A percentile compares a stretch with the other conserved stretches of the same genome.
Evolutionary conservation across 2,113 vertebrate genomes (phyloP).

Genomic region (Uria aalge): DNA sequence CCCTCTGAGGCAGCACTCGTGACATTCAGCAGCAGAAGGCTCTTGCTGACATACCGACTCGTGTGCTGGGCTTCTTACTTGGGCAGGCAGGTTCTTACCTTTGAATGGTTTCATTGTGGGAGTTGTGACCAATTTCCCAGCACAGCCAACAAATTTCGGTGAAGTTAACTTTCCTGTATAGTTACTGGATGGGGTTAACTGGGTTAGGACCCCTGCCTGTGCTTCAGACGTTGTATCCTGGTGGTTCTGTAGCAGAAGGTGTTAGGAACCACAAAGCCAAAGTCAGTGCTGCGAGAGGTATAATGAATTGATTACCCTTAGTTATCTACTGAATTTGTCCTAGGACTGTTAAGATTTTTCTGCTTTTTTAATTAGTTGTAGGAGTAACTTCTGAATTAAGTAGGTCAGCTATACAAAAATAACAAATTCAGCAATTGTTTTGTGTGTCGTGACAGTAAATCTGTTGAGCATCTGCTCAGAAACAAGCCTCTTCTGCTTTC

Average conservation of each 20-base stretch:
- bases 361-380: neutral
- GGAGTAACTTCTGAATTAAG: neutral
- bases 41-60: accelerated
- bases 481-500: neutral
- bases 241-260: neutral
- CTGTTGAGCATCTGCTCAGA: neutral
- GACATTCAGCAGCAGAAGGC: neutral
- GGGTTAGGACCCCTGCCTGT: neutral
- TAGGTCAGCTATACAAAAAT: neutral
- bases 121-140: neutral
- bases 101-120: neutral
- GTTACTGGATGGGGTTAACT: neutral
- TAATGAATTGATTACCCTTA: neutral
- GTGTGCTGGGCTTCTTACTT: neutral
- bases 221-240: neutral
- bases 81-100: neutral
- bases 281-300: neutral
- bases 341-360: neutral
- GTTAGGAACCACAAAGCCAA: neutral
- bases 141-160: neutral
- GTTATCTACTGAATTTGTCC: neutral
- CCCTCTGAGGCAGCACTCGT: neutral
- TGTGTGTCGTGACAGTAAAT: neutral
- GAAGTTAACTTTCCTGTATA: neutral
- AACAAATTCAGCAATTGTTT: neutral